These are phyloP conservation scores for Rhynchomys soricoides DNA, from an alignment of 2,113 vertebrate species.

Conservation along the genomic window DNA sequence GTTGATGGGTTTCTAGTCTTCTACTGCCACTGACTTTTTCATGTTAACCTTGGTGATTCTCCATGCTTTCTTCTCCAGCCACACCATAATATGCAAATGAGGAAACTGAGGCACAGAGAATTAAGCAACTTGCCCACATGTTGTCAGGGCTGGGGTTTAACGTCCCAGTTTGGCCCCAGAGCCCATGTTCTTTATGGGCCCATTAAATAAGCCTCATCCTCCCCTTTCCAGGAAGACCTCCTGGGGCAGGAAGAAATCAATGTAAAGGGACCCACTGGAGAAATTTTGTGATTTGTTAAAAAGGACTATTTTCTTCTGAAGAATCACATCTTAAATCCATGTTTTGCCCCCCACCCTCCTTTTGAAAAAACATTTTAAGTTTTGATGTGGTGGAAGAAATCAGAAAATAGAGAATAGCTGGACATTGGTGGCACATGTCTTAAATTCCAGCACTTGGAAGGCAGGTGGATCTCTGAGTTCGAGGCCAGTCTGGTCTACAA, in stretches of 20 bases:
- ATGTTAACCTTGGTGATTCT: neutral
- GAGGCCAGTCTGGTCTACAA: neutral
- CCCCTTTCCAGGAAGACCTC: neutral
- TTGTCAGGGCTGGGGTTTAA: neutral
- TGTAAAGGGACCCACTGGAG: neutral
- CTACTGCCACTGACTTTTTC: neutral
- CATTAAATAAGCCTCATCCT: neutral
- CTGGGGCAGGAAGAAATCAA: neutral
- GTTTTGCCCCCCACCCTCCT: neutral
- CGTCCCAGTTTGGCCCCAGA: neutral
- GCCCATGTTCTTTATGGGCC: neutral
- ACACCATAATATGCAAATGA: constrained; percentile 20
- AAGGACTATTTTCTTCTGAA: constrained; percentile 39
- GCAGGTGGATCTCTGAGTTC: neutral
- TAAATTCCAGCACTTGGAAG: neutral
- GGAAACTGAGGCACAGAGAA: neutral
- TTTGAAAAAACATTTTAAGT: constrained; percentile 33
- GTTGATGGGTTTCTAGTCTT: neutral
- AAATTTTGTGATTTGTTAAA: constrained; percentile 28
- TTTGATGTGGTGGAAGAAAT: constrained; percentile 51
- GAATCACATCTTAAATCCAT: constrained; percentile 9
- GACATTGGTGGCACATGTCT: neutral
- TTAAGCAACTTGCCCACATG: neutral
- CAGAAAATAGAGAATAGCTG: constrained; percentile 50
- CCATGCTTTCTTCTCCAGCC: neutral